Base-by-base conservation (phyloP, 2,113 vertebrate genomes). In the Corythoichthys intestinalis region DNA sequence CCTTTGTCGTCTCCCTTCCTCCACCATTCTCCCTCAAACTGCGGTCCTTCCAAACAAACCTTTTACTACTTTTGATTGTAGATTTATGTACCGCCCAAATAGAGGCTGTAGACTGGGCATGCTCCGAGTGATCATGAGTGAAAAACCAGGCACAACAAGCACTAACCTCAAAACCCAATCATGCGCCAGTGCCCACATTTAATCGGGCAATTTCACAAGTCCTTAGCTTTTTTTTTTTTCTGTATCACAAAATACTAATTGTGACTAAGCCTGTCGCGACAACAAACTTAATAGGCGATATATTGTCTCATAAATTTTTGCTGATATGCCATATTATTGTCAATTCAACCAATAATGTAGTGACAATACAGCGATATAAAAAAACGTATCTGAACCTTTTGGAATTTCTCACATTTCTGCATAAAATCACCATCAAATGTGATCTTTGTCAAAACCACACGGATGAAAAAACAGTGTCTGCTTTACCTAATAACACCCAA, bases 1-100 rank as follows among this genome's bases (percentile, higher is more conserved):
- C 49, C 46, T 78, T 84, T 81, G 78, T 80, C 67, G 71, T 73
- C 74, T 77, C 72, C 53, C 71, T 69, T 46, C 75, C 64, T 66
- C 61, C 59, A 64, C 52, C 17, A 12, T 53, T 38, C 14, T 67
- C 37, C n/a, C 71, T 72, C 10, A 38, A 14, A 38, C 74, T 79
- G 73, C 66, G 52, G 71, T 58, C 84, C n/a, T 28, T 57, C 28
- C 34, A 35, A 57, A 57, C 54, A 35, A 57, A 63, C 60, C 20
- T n/a, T 47, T 63, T 28, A 47, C 60, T 12, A 28, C 34, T n/a
- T 60, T 60, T 9, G 11, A 56, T 56, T 38, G 35, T 14, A 61
- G 20, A 20, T 48, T 9, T 38, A n/a, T 0, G 50, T 41, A 4
- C 10, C 60, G 12, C n/a, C 69, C 10, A 13, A 73, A 17, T 46